phyloP scores from a whole-genome alignment of 2,113 vertebrate species.

The Macroglossus sobrinus region DNA sequence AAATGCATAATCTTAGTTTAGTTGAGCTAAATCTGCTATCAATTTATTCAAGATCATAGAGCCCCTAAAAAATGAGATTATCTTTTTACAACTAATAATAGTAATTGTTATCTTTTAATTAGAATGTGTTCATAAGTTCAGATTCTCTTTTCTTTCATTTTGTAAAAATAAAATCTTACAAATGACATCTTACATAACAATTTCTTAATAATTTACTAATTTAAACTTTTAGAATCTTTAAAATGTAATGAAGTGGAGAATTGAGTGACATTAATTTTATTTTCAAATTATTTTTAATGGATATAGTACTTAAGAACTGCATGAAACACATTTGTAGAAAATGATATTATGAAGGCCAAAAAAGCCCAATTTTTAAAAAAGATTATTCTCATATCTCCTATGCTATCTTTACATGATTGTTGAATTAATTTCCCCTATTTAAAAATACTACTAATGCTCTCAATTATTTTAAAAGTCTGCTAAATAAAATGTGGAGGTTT shows the following conservation, averaged over 20 bases:
- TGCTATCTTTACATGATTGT: neutral
- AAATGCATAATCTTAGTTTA: neutral
- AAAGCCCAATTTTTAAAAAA: neutral
- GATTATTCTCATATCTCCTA: neutral
- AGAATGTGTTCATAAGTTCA: neutral
- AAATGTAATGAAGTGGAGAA: neutral
- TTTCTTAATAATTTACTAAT: neutral
- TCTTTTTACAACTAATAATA: neutral
- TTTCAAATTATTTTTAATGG: neutral
- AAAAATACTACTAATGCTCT: neutral
- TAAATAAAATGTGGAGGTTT: neutral
- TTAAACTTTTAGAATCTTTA: neutral
- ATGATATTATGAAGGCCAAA: neutral
- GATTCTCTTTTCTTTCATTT: neutral
- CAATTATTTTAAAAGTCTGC: neutral
- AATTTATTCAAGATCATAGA: neutral
- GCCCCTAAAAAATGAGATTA: neutral
- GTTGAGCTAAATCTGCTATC: neutral
- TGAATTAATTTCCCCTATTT: neutral
- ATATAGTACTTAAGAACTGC: neutral
- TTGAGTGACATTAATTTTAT: neutral
- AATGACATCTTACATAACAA: neutral
- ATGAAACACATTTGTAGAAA: neutral
- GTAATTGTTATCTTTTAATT: neutral
- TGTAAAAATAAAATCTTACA: neutral